A percentile compares a stretch with the other conserved stretches of the same genome.
phyloP scores from a whole-genome alignment of 2,888 invertebrate species.

The Sclerodermus sp. region DNA sequence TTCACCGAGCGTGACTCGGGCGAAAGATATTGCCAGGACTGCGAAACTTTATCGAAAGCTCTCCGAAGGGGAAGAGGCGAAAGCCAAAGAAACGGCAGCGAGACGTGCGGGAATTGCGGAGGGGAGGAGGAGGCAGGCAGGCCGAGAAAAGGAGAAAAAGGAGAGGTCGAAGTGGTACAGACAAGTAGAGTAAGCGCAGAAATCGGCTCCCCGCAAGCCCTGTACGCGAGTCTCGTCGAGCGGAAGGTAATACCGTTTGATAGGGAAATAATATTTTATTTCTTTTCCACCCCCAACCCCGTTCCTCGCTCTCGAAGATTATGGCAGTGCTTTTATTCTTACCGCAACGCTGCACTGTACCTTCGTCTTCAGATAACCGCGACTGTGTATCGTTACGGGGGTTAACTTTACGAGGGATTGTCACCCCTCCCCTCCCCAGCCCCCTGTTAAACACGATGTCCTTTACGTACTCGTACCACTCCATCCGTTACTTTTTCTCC shows the following conservation, averaged over 20 bases:
- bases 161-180: constrained; percentile 18
- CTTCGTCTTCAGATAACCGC: neutral
- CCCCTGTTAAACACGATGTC: neutral
- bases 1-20: constrained; percentile 35
- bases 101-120: neutral
- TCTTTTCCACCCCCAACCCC: constrained; percentile 15
- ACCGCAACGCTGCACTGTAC: constrained; percentile 26
- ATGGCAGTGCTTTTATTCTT: constrained; percentile 36
- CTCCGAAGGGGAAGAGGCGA: constrained; percentile 27
- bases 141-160: constrained; percentile 13
- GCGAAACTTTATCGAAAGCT: constrained; percentile 51
- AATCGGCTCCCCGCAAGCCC: constrained; percentile 31
- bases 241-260: constrained; percentile 48
- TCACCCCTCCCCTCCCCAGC: constrained; percentile 2
- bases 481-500: too few relatives aligned
- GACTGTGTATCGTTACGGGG: constrained; percentile 11
- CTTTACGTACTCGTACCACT: too few relatives aligned
- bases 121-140: constrained; percentile 6
- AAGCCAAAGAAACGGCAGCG: constrained; percentile 24
- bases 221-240: constrained; percentile 35
- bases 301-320: constrained; percentile 30
- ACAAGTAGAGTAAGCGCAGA: constrained; percentile 36
- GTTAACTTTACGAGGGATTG: constrained; percentile 23
- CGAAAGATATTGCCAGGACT: constrained; percentile 40
- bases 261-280: constrained; percentile 54